Evolutionary conservation across 2,797 vertebrate species (phyloP), one percentile per base, ranked within the genome.

Genomic region (Chaetophractus vellerosus): DNA sequence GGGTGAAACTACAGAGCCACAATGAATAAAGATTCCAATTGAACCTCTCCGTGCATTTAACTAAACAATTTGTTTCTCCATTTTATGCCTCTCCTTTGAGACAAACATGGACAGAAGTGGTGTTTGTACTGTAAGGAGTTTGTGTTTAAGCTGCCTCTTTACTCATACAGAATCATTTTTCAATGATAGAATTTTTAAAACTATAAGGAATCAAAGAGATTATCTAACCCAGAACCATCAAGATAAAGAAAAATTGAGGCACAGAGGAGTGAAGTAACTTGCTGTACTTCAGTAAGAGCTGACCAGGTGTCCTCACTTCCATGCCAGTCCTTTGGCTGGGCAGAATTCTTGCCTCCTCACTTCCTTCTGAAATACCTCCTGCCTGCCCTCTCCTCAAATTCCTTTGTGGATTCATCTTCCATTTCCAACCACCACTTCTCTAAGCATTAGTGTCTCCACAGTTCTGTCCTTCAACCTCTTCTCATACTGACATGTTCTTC

Each of bases 41-140:
- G 8, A 95, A 95, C 72, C 48, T 26, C 90, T 88, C 8, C 2
- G 0, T 61, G 36, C 84, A 94, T 94, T 98, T 97, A 97, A 97
- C 59, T 93, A 50, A 81, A 64, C 92, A 38, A 21, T 90, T 89
- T 93, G 69, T 93, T 96, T 97, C 95, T 71, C 93, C 93, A 93
- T 95, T 95, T 69, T 48, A 94, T 91, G 93, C 96, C 16, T 3
- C 96, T 95, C 95, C 96, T 94, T 90, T 96, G 93, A 97, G 93
- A 88, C 76, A 94, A 97, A 87, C 92, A 68, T 88, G 84, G 94
- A 19, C 5, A 91, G 81, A 95, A 92, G 71, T 88, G 48, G 19
- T n/a, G 82, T 78, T 96, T 96, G 66, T 63, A 97, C 87, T 96
- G 94, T 94, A 82, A 96, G 93, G 69, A 16, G 10, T 45, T 31